These are phyloP conservation scores for Trissoscelio sp. DNA, from an alignment of 2,888 invertebrate genomes.

Conservation along the genomic window DNA sequence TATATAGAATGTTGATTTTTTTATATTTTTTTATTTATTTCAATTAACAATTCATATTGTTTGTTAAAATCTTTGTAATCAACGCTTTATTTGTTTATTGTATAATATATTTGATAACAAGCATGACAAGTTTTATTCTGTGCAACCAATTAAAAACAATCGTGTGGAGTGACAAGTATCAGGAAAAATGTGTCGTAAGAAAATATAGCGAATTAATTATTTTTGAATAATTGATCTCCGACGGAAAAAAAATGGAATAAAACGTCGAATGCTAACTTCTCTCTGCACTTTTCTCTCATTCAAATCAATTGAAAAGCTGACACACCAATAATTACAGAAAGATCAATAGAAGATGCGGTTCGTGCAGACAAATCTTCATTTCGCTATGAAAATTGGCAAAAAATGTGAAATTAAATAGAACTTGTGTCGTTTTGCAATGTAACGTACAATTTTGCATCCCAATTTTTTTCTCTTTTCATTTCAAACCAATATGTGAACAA, in stretches of 20 bases:
- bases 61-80: too few relatives aligned
- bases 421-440: too few relatives aligned
- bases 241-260: conserved; percentile 17
- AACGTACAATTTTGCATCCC: too few relatives aligned
- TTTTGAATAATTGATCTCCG: conserved; percentile 23
- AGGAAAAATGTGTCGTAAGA: neutral
- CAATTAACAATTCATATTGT: too few relatives aligned
- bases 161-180: conserved; percentile 12
- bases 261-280: neutral
- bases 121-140: too few relatives aligned
- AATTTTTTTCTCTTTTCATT: too few relatives aligned
- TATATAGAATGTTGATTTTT: too few relatives aligned
- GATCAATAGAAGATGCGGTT: conserved; percentile 6
- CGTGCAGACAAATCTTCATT: neutral
- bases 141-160: conserved; percentile 1
- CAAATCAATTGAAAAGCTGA: conserved; percentile 28
- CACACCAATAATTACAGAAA: conserved; percentile 36
- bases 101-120: conserved; percentile 1
- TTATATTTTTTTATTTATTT: too few relatives aligned
- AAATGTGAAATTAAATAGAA: too few relatives aligned
- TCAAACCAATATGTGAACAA: too few relatives aligned
- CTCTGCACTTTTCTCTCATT: conserved; percentile 14
- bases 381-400: neutral
- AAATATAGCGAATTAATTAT: conserved; percentile 23
- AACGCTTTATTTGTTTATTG: too few relatives aligned